Conservation (phyloP, 2,113 vertebrate species). For the Corvus moneduloides region DNA sequence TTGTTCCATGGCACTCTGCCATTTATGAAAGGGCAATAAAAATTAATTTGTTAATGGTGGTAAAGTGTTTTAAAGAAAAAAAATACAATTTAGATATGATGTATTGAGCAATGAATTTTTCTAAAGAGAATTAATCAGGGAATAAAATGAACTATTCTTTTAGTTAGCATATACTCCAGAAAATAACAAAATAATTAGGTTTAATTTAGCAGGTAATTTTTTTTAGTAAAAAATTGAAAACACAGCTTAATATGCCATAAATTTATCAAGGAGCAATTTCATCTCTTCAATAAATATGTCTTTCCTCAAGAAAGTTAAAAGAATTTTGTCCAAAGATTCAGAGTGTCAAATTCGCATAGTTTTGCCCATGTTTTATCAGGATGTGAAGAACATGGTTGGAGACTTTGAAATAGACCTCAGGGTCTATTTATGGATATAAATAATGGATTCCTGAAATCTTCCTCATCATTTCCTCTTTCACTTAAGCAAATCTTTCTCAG, state of each 20-base stretch:
- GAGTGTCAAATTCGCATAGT: background rate
- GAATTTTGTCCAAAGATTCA: background rate
- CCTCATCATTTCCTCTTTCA: background rate
- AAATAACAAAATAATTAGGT: background rate
- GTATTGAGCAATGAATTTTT: background rate
- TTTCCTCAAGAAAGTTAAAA: background rate
- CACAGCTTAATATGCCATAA: background rate
- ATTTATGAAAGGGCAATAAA: background rate
- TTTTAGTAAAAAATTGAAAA: background rate
- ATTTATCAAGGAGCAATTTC: background rate
- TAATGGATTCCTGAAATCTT: background rate
- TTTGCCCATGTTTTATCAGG: background rate
- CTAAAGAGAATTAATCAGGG: background rate
- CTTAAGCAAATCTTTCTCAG: background rate
- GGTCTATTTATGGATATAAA: background rate
- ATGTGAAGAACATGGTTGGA: background rate
- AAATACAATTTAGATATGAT: background rate
- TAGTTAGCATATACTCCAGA: background rate
- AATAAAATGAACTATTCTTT: background rate
- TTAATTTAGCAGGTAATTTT: background rate
- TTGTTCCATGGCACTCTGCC: background rate
- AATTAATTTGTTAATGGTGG: conserved; percentile 7
- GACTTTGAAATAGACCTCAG: background rate
- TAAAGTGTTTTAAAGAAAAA: background rate
- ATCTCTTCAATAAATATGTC: background rate